Evolutionary conservation across 2,888 invertebrate species (phyloP).

Genomic region (Portevinia maculata): DNA sequence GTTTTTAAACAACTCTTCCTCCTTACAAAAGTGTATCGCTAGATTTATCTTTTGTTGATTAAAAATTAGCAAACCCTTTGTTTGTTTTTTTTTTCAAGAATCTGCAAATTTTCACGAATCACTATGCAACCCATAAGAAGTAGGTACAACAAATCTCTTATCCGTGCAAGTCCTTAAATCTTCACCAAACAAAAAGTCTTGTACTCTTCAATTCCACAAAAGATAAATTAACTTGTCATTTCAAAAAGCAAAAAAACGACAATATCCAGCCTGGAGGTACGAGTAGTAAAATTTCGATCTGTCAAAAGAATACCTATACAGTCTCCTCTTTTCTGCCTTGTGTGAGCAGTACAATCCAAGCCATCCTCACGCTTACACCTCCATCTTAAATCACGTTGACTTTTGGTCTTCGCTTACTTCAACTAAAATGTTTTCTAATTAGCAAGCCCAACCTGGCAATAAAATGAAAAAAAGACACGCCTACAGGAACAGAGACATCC

Average conservation of each 20-base stretch:
- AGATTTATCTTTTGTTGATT: too few species aligned
- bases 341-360: conserved; percentile 35
- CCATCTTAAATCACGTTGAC: conserved; percentile 41
- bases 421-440: conserved; percentile 62
- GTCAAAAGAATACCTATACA: conserved; percentile 29
- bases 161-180: too few species aligned
- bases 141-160: too few species aligned
- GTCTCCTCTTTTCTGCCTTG: conserved; percentile 17
- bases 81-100: too few species aligned
- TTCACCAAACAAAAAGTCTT: too few species aligned
- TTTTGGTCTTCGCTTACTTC: conserved; percentile 37
- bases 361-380: conserved; percentile 28
- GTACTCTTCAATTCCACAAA: too few species aligned
- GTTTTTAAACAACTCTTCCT: too few species aligned
- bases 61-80: too few species aligned
- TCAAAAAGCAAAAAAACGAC: conserved; percentile 4
- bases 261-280: background rate
- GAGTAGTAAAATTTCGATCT: conserved; percentile 6
- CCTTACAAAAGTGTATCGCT: too few species aligned
- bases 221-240: conserved; percentile 54
- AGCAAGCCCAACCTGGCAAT: conserved; percentile 39
- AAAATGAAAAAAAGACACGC: conserved; percentile 14
- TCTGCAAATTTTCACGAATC: too few species aligned
- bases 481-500: conserved; percentile 19
- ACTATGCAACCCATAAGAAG: too few species aligned